Conservation (phyloP, 2,888 invertebrate genomes). For the Pollenia amentaria region DNA sequence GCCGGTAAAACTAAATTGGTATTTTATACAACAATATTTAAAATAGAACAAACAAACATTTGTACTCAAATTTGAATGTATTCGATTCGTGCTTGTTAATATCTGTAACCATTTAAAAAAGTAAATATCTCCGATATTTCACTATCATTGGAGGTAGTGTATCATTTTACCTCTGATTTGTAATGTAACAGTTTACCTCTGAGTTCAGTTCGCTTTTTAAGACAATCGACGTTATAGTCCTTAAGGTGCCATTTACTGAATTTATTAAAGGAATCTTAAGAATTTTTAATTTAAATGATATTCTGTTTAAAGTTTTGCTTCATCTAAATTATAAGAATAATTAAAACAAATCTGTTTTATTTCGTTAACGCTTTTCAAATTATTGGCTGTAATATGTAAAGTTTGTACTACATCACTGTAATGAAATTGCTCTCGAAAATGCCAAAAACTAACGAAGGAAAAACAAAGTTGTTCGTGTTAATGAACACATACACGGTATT, state of each 20-base stretch:
- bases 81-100: neutral
- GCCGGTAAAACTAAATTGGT: slow-evolving; percentile 1
- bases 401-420: neutral
- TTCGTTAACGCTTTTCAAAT: too few species aligned
- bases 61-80: neutral
- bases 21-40: slow-evolving; percentile 5
- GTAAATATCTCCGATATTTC: too few species aligned
- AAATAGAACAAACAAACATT: neutral
- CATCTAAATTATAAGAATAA: too few species aligned
- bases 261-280: too few species aligned
- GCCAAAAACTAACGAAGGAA: slow-evolving; percentile 8
- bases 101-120: neutral
- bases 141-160: too few species aligned
- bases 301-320: too few species aligned
- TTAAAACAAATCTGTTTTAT: too few species aligned
- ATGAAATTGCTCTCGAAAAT: slow-evolving; percentile 2
- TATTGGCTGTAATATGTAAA: too few species aligned
- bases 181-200: neutral
- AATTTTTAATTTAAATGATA: too few species aligned
- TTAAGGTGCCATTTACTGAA: neutral
- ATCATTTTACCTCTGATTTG: too few species aligned
- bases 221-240: neutral
- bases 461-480: neutral
- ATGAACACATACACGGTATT: neutral
- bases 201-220: neutral